A percentile compares a stretch with the other conserved stretches of the same genome.
phyloP scores from a whole-genome alignment of 2,888 invertebrate species.

The Yponomeuta malinellus region DNA sequence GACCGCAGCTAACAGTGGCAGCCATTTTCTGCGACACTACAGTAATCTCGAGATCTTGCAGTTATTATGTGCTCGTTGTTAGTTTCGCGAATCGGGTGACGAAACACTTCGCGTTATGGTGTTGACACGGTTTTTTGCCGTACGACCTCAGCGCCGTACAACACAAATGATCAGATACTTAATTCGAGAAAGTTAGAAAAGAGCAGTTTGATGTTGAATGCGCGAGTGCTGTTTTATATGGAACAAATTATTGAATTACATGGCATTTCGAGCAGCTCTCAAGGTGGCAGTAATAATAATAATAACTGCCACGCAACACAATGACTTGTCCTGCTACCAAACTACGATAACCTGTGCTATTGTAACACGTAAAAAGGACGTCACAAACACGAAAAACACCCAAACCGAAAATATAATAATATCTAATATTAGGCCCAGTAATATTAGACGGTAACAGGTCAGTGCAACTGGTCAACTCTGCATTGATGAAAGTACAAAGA shows the following conservation, averaged over 20 bases:
- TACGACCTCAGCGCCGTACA: not conserved
- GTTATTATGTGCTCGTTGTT: not conserved
- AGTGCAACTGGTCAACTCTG: no score
- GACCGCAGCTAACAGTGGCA: not conserved
- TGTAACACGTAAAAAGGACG: no score
- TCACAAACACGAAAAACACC: no score
- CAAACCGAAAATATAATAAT: no score
- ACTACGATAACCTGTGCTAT: no score
- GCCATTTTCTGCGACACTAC: not conserved
- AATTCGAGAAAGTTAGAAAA: not conserved
- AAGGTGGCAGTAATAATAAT: no score
- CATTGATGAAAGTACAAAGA: no score
- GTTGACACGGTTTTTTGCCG: not conserved
- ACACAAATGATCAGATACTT: not conserved
- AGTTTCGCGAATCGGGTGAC: not conserved
- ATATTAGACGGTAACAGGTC: no score
- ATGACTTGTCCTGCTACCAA: no score
- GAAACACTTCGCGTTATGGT: not conserved
- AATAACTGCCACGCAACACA: no score
- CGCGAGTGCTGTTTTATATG: not conserved
- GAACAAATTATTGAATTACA: not conserved
- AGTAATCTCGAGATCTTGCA: not conserved
- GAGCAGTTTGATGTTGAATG: not conserved
- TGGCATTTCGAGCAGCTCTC: no score
- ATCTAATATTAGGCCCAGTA: no score